Evolutionary conservation across 1,140 invertebrate genomes (phyloP).

Genomic region (Cherax quadricarinatus): DNA sequence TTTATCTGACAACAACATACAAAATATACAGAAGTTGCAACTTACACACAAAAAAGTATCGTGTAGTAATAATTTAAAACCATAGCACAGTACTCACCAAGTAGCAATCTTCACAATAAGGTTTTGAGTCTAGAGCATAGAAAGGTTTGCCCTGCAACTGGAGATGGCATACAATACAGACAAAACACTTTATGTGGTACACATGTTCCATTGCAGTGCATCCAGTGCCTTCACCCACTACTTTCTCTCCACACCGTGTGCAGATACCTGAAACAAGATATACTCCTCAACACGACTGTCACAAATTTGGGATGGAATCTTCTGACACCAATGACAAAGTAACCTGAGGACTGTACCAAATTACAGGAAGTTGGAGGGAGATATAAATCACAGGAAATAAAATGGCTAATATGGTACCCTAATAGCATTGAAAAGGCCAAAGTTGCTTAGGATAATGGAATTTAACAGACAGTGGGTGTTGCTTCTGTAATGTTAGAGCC

Average conservation of each 20-base stretch:
- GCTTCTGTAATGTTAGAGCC: too few species aligned
- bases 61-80: background rate
- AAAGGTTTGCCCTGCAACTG: slow-evolving; percentile 96
- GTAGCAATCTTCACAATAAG: slow-evolving; percentile 96
- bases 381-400: too few species aligned
- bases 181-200: slow-evolving; percentile 97
- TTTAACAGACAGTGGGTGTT: too few species aligned
- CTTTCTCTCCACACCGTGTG: slow-evolving; percentile 91
- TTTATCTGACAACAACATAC: too few species aligned
- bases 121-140: slow-evolving; percentile 94
- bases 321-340: background rate
- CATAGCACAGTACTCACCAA: slow-evolving; percentile 80
- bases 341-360: too few species aligned
- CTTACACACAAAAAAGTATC: too few species aligned
- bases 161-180: slow-evolving; percentile 90
- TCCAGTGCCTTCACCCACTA: slow-evolving; percentile 93
- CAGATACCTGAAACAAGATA: slow-evolving; percentile 83
- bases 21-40: too few species aligned
- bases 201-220: slow-evolving; percentile 97
- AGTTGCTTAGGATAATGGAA: too few species aligned
- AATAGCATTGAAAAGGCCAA: too few species aligned
- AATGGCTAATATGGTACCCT: too few species aligned
- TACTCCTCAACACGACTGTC: background rate
- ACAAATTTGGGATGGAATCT: too few species aligned
- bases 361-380: too few species aligned